Base-by-base conservation (phyloP, 2,797 vertebrate species). In the Rhinogobio ventralis region DNA sequence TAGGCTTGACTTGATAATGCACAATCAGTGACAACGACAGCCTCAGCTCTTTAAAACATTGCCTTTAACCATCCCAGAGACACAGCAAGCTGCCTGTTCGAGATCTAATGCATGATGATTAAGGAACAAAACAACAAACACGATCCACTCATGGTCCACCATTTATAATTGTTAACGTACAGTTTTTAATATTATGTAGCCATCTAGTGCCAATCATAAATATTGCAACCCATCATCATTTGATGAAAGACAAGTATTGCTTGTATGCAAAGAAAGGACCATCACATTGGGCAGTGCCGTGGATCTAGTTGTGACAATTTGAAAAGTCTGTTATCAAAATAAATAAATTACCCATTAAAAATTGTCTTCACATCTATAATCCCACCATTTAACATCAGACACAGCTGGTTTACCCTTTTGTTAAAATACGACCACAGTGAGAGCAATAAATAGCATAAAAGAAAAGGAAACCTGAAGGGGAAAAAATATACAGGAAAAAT, bases 151-250 rank as follows among this genome's bases (percentile, higher is more conserved):
- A 68, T 81, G 87, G 76, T 83, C 87, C 77, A 82, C 74, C 83
- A 86, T 66, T 75, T 45, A 69, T 82, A 81, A 85, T 81, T 67
- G 64, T 82, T 79, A 91, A 90, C 87, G 89, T 89, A 88, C 85
- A 83, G 86, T 91, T 88, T 89, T 94, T 91, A 94, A 94, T 95
- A 95, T 93, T 94, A 94, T 94, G 93, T 93, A 95, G 95, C 94
- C 95, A 95, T 95, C 95, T 95, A 95, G 95, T 95, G 95, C 93
- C 94, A 95, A 95, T 94, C 93, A 93, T 90, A 92, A 92, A 95
- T 95, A 95, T 94, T 95, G 93, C 95, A 95, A 93, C 85, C 92
- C 92, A 93, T 93, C 90, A 92, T 91, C 90, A 87, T 93, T 92
- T 91, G 85, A 92, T 90, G 91, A 93, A 85, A 87, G 87, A 91